Evolutionary conservation across 2,888 invertebrate genomes (phyloP).

Genomic region (Lycia hirtaria): DNA sequence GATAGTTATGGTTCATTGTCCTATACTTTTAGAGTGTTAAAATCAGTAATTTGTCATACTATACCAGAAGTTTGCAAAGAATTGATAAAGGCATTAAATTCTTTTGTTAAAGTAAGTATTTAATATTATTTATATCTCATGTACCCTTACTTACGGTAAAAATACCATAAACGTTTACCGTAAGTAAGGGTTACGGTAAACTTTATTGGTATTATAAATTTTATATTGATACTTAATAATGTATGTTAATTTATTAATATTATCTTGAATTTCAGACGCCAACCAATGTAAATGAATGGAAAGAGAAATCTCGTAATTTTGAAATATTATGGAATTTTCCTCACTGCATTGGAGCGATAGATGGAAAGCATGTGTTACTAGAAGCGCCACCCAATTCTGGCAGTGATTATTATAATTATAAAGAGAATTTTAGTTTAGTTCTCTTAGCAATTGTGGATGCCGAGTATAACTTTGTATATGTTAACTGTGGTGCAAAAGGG

Average conservation of each 20-base stretch:
- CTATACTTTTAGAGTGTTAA: constrained; percentile 36
- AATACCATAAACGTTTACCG: constrained; percentile 17
- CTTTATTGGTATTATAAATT: background rate
- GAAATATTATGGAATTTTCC: constrained; percentile 18
- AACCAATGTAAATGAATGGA: constrained; percentile 1
- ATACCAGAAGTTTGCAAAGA: constrained; percentile 39
- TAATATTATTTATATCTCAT: constrained; percentile 16
- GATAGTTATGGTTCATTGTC: constrained; percentile 41
- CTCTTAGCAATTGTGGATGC: constrained; percentile 37
- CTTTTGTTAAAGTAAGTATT: constrained; percentile 31
- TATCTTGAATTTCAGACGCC: background rate
- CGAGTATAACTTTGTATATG: constrained; percentile 40
- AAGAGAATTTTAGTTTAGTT: constrained; percentile 38
- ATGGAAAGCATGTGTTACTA: constrained; percentile 25
- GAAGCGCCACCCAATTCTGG: constrained; percentile 42
- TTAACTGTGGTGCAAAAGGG: constrained; percentile 40
- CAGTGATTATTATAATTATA: constrained; percentile 44
- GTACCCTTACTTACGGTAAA: constrained; percentile 17
- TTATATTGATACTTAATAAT: constrained; percentile 12
- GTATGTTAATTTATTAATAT: constrained; percentile 13
- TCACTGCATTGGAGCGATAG: background rate
- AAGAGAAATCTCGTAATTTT: background rate
- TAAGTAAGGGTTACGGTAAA: constrained; percentile 11
- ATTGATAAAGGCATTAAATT: constrained; percentile 38
- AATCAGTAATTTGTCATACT: constrained; percentile 13